Evolutionary conservation across 2,797 vertebrate genomes (phyloP).

Genomic region (Silurus aristotelis): DNA sequence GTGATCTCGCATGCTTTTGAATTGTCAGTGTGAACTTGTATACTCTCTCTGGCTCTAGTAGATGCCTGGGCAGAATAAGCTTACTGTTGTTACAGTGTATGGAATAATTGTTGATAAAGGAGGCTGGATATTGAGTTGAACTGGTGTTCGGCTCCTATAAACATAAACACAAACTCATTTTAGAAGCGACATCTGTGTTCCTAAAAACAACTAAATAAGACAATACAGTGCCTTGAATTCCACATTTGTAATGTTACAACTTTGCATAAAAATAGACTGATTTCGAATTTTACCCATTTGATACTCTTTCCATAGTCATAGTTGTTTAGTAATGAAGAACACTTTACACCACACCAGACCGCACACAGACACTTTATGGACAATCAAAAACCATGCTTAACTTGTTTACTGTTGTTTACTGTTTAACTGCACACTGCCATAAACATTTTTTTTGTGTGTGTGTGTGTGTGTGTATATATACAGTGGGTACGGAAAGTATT

Average conservation of each 20-base stretch:
- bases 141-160: conserved; percentile 41
- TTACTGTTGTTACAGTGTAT: conserved; percentile 53
- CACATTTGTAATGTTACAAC: background rate
- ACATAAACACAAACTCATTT: conserved; percentile 39
- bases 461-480: too few species aligned
- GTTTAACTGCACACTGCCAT: too few species aligned
- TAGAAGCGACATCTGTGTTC: background rate
- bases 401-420: too few species aligned
- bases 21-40: conserved; percentile 75
- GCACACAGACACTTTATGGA: too few species aligned
- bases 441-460: too few species aligned
- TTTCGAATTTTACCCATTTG: too few species aligned
- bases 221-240: background rate
- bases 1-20: conserved; percentile 65
- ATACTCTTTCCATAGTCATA: too few species aligned
- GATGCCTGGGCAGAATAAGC: conserved; percentile 58
- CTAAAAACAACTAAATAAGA: background rate
- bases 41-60: conserved; percentile 58
- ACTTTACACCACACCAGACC: too few species aligned
- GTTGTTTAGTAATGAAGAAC: too few species aligned
- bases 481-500: too few species aligned
- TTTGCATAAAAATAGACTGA: background rate
- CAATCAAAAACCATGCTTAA: too few species aligned
- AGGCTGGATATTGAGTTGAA: conserved; percentile 4
- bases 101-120: conserved; percentile 24